Percentiles rank a stretch among this genome's conserved stretches.
Evolutionary conservation across 2,113 vertebrate species (phyloP).

Genomic region (Mionectes macconnelli): DNA sequence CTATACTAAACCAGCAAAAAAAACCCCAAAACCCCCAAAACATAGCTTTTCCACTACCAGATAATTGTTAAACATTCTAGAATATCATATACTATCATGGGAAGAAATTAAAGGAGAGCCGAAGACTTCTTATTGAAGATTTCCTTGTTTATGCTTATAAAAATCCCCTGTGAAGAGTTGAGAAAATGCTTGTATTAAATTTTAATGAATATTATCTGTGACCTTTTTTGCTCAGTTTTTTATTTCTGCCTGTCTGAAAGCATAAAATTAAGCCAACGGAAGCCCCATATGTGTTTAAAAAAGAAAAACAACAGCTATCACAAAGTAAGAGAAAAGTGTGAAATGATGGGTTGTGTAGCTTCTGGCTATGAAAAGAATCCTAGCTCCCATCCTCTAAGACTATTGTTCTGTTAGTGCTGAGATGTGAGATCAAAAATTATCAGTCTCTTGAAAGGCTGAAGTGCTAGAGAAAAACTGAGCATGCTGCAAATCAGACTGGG

Average conservation of each 20-base stretch:
- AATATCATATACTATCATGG: background rate
- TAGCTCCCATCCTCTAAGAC: background rate
- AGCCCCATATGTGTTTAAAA: background rate
- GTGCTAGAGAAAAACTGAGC: background rate
- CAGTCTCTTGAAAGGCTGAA: background rate
- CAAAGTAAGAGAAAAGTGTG: background rate
- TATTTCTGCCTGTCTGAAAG: background rate
- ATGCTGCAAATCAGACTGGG: background rate
- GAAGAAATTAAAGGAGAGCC: background rate
- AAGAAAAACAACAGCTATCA: background rate
- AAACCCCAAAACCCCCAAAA: background rate
- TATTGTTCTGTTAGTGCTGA: background rate
- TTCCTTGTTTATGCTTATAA: background rate
- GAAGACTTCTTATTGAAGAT: background rate
- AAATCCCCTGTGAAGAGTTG: background rate
- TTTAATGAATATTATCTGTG: background rate
- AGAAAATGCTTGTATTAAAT: background rate
- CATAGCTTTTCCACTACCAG: background rate
- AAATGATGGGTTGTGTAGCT: background rate
- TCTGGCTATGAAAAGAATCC: background rate
- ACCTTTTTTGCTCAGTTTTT: background rate
- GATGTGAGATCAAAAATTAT: background rate
- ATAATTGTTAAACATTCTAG: background rate
- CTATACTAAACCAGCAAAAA: background rate
- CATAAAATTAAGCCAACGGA: background rate